A percentile compares a stretch with the other conserved stretches of the same genome.
Conservation (phyloP, 2,888 invertebrate species). For the Craniophora ligustri region DNA sequence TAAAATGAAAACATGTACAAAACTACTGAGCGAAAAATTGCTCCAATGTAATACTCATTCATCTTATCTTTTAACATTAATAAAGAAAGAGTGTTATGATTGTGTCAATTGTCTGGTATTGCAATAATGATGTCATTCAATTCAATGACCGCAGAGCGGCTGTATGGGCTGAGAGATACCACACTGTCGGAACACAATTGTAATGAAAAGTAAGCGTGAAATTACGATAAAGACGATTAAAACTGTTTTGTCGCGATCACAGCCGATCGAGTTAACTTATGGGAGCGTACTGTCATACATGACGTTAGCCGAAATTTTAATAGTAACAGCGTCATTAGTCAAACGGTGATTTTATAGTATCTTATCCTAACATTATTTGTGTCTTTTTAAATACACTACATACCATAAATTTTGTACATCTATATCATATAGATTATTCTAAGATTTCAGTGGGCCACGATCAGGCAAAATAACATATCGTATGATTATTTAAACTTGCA, state of each 20-base stretch:
- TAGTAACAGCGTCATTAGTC: too few relatives aligned
- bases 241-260: too few relatives aligned
- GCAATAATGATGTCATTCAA: slow-evolving; percentile 67
- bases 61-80: slow-evolving; percentile 56
- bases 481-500: neutral
- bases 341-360: too few relatives aligned
- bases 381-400: too few relatives aligned
- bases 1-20: slow-evolving; percentile 36
- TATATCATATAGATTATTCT: too few relatives aligned
- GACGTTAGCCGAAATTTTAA: too few relatives aligned
- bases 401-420: too few relatives aligned
- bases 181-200: slow-evolving; percentile 26
- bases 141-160: slow-evolving; percentile 53
- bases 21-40: slow-evolving; percentile 44
- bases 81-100: slow-evolving; percentile 63
- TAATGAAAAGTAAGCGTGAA: slow-evolving; percentile 27
- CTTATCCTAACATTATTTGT: too few relatives aligned
- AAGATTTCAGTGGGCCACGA: too few relatives aligned
- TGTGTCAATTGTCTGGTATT: slow-evolving; percentile 64
- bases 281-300: too few relatives aligned
- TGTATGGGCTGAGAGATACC: slow-evolving; percentile 17
- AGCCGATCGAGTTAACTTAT: too few relatives aligned
- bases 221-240: slow-evolving; percentile 47
- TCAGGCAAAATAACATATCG: too few relatives aligned
- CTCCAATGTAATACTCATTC: slow-evolving; percentile 45